Percentiles rank a stretch among this genome's conserved stretches.
phyloP scores from a whole-genome alignment of 2,888 invertebrate species.

The Pheosia tremula region DNA sequence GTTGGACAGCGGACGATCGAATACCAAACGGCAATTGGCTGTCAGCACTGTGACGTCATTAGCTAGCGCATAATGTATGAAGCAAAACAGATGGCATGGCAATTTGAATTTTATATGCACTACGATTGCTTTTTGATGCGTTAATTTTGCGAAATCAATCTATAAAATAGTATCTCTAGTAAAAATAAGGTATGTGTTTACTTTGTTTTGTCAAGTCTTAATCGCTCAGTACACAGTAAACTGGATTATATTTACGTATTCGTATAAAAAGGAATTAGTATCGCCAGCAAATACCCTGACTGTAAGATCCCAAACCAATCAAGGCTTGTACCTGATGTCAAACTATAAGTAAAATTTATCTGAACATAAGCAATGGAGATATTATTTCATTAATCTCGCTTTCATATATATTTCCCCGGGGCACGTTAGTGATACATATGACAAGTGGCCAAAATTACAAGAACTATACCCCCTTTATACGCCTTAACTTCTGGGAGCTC shows the following conservation, averaged over 20 bases:
- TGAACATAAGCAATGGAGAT: constrained; percentile 36
- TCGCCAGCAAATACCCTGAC: too few relatives aligned
- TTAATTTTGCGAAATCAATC: not conserved
- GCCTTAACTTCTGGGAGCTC: not conserved
- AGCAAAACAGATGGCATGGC: not conserved
- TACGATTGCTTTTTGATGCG: not conserved
- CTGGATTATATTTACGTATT: too few relatives aligned
- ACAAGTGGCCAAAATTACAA: not conserved
- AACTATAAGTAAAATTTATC: not conserved
- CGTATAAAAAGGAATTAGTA: too few relatives aligned
- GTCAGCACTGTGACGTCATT: not conserved
- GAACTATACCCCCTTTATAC: not conserved
- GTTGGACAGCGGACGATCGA: not conserved
- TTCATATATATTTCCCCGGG: constrained; percentile 54
- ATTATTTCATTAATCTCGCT: constrained; percentile 51
- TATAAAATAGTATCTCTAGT: too few relatives aligned
- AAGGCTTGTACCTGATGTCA: not conserved
- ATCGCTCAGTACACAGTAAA: too few relatives aligned
- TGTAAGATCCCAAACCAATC: too few relatives aligned
- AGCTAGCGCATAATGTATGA: not conserved
- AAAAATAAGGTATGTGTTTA: not conserved
- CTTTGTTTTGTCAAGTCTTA: not conserved
- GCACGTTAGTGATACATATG: constrained; percentile 21
- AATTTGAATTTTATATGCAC: not conserved
- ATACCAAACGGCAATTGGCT: not conserved